These are phyloP conservation scores for Macaca mulatta DNA, from an alignment of 2,113 vertebrate genomes.

Conservation along the genomic window DNA sequence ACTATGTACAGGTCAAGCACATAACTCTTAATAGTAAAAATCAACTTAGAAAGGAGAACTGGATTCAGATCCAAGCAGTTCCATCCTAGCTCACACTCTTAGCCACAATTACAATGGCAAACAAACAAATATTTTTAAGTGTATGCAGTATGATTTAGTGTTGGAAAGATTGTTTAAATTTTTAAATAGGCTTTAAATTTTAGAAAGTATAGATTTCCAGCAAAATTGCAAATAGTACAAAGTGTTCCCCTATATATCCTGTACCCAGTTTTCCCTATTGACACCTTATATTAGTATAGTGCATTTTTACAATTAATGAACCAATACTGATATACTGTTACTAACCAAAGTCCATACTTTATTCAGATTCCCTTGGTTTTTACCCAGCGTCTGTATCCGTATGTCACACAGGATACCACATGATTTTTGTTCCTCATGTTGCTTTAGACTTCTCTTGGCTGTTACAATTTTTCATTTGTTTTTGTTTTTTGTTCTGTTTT, in stretches of 20 bases:
- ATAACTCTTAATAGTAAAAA: background rate
- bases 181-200: background rate
- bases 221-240: background rate
- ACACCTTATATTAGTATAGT: too few species aligned
- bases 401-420: background rate
- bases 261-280: background rate
- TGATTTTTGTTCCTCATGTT: background rate
- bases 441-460: background rate
- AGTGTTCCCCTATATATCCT: background rate
- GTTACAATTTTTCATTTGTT: background rate
- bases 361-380: background rate
- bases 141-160: background rate
- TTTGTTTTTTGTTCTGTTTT: too few species aligned
- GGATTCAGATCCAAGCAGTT: background rate
- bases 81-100: background rate
- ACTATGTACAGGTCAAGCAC: background rate
- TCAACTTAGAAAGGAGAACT: background rate
- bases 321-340: rapidly evolving
- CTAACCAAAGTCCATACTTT: background rate
- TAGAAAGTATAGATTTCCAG: background rate
- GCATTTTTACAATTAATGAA: background rate
- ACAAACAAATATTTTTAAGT: background rate
- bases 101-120: background rate
- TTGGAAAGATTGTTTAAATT: background rate
- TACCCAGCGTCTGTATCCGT: background rate